Base-by-base conservation (phyloP, 2,888 invertebrate species). In the Sisyra terminalis region DNA sequence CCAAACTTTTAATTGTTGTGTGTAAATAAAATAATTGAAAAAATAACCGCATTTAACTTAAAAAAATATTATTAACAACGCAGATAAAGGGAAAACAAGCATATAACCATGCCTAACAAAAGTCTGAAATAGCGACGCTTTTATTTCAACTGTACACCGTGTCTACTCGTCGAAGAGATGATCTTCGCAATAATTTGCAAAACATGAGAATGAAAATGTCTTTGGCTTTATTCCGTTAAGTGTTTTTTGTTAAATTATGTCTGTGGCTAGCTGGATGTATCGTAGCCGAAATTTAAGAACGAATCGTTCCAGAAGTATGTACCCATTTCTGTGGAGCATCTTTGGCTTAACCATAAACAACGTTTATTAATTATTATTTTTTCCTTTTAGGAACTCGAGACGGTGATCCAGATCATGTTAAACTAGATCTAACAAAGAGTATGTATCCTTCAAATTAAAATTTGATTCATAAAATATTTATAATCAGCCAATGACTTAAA, bases 281-380 rank as follows among this genome's bases (percentile, higher is more conserved):
- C 63, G 69, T 53, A 65, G 38, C 37, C 42, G 43, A 46, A 45
- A 34, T 45, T 31, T 30, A 24, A 29, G 42, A 44, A 46, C 55
- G 29, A 41, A 11, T 44, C 39, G 44, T 41, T 45, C 64, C 66
- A 47, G 57, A 72, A 71, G 66, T 56, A 68, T 55, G 69, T 65
- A 55, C 77, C 78, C 60, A 79, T 79, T 63, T 70, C 71, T 57
- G 75, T 10, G 17, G 18, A 17, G n/a, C 17, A 17, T 38, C 4
- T 38, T 16, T 38, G n/a, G n/a, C n/a, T n/a, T n/a, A n/a, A n/a
- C n/a, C n/a, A n/a, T n/a, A n/a, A n/a, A n/a, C n/a, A n/a, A n/a
- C n/a, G n/a, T n/a, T n/a, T n/a, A n/a, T 10, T 17, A 8, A 10
- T 38, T 18, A 16, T 8, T 16, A 17, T 10, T 11, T 4, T 38